Evolutionary conservation across 1,140 invertebrate species (phyloP).

Genomic region (Centruroides vittatus): DNA sequence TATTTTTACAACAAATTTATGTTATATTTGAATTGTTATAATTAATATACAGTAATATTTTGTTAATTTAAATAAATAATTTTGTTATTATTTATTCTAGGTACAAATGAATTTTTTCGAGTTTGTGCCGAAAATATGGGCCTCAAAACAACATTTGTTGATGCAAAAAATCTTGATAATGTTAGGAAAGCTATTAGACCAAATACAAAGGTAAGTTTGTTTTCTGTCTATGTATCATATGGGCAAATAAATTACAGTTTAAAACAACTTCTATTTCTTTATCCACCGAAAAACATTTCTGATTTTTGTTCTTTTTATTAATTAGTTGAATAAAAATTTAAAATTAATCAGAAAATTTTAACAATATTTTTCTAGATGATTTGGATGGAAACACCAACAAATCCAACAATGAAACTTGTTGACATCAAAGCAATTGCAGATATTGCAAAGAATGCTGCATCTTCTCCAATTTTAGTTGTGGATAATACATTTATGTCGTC

Average conservation of each 20-base stretch:
- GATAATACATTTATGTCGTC: slow-evolving; percentile 96
- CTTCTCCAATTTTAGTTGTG: slow-evolving; percentile 53
- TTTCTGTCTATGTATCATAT: no score
- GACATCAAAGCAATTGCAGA: slow-evolving; percentile 67
- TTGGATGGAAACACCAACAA: slow-evolving; percentile 96
- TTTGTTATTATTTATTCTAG: slow-evolving; percentile 19
- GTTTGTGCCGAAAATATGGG: slow-evolving; percentile 47
- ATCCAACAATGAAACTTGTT: slow-evolving; percentile 80
- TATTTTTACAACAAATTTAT: no score
- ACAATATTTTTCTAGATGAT: slow-evolving; percentile 49
- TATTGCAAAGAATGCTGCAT: slow-evolving; percentile 45
- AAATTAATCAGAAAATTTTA: background rate
- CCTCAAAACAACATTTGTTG: slow-evolving; percentile 62
- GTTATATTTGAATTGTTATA: no score
- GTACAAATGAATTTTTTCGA: slow-evolving; percentile 49
- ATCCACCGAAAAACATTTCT: background rate
- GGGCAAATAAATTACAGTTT: background rate
- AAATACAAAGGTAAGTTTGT: slow-evolving; percentile 60
- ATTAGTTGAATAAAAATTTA: background rate
- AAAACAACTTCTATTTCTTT: background rate
- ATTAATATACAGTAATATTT: no score
- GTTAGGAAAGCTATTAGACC: slow-evolving; percentile 53
- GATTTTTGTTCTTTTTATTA: background rate
- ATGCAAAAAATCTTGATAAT: slow-evolving; percentile 52
- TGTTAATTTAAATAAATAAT: no score